Conservation (phyloP, 2,113 vertebrate species). For the Neogobius melanostomus region DNA sequence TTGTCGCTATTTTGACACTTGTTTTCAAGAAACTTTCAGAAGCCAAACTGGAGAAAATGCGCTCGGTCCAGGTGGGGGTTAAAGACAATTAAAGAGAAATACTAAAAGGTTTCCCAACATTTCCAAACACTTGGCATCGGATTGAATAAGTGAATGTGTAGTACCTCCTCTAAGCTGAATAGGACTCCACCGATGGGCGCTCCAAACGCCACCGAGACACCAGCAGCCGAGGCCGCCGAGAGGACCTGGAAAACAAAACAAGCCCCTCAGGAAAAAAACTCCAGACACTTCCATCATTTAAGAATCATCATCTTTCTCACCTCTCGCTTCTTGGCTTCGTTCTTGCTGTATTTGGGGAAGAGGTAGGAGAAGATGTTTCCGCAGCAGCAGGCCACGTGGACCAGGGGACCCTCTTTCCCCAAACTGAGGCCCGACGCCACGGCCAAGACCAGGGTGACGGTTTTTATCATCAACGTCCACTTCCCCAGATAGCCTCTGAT, state of each 20-base stretch:
- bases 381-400: constrained; percentile 98
- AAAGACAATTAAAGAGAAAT: no score
- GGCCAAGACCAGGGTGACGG: constrained; percentile 94
- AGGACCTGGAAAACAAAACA: constrained; percentile 81
- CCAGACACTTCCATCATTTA: not conserved
- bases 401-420: constrained; percentile 96
- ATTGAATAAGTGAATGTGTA: not conserved
- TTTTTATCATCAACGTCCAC: constrained; percentile 99
- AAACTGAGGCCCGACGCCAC: constrained; percentile 97
- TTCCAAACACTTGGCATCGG: no score
- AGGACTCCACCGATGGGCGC: constrained; percentile 98
- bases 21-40: no score
- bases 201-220: constrained; percentile 97
- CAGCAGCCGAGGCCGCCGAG: constrained; percentile 95
- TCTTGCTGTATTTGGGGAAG: constrained; percentile 99
- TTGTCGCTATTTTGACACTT: no score
- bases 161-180: constrained; percentile 97
- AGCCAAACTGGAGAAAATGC: no score
- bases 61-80: no score
- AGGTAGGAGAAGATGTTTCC: constrained; percentile 99
- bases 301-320: constrained; percentile 61
- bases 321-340: constrained; percentile 98
- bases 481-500: constrained; percentile 98
- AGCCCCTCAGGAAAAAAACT: constrained; percentile 11
- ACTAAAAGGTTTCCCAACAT: no score